phyloP scores from a whole-genome alignment of 92 coral and sea anemone genomes.

The Nematostella vectensis region DNA sequence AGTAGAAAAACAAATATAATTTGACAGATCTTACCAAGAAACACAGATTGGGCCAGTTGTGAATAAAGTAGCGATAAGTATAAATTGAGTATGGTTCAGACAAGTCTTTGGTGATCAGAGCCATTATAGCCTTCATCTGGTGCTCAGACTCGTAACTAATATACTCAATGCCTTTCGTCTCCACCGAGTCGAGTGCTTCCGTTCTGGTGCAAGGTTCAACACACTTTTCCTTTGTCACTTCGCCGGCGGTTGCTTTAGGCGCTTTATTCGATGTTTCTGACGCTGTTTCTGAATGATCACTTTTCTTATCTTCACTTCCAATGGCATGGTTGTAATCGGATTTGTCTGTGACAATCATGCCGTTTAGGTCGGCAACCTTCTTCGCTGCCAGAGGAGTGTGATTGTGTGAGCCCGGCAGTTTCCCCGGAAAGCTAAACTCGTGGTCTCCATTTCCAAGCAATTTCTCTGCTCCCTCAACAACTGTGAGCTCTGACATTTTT shows the following conservation, averaged over 20 bases:
- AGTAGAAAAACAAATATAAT: too few species aligned
- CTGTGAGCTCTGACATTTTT: slow-evolving; percentile 5
- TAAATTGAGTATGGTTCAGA: slow-evolving; percentile 97
- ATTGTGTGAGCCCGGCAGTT: slow-evolving; percentile 12
- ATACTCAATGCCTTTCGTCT: slow-evolving; percentile 40
- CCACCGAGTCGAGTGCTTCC: slow-evolving; percentile 11
- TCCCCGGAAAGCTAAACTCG: slow-evolving; percentile 4
- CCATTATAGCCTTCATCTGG: slow-evolving; percentile 95
- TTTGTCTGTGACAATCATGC: slow-evolving; percentile 34
- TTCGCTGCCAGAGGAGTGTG: slow-evolving; percentile 23
- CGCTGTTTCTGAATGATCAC: background rate
- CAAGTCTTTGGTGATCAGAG: slow-evolving; percentile 92
- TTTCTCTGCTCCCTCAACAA: background rate
- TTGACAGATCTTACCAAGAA: slow-evolving; percentile 77
- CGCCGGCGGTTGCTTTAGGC: background rate
- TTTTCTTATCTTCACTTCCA: slow-evolving; percentile 15
- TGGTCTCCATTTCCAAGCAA: slow-evolving; percentile 4
- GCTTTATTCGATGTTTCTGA: background rate
- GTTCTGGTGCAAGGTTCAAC: background rate
- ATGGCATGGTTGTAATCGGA: slow-evolving; percentile 9
- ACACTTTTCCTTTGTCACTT: background rate
- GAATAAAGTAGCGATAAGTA: slow-evolving; percentile 97
- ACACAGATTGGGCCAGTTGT: slow-evolving; percentile 96
- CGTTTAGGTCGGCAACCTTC: slow-evolving; percentile 65
- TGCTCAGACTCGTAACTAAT: slow-evolving; percentile 84